phyloP scores from a whole-genome alignment of 2,888 invertebrate species.

The Andrena chrysosceles region DNA sequence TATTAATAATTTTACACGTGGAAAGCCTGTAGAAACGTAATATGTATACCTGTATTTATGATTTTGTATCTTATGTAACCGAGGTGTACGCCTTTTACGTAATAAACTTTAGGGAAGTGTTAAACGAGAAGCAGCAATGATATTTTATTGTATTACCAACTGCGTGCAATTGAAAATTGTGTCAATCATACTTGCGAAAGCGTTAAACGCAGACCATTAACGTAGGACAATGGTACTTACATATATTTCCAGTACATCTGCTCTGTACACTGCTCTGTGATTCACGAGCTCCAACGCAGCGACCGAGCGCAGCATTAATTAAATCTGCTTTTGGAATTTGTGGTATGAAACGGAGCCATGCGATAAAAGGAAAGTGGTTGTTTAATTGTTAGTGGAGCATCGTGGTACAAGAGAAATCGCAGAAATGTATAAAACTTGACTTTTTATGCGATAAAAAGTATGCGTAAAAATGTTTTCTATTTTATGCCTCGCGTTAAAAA shows the following conservation, averaged over 20 bases:
- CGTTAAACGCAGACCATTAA: constrained; percentile 27
- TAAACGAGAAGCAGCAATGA: not conserved
- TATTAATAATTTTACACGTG: constrained; percentile 13
- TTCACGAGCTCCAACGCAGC: constrained; percentile 6
- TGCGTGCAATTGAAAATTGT: constrained; percentile 11
- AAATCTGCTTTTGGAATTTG: not conserved
- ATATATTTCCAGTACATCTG: constrained; percentile 21
- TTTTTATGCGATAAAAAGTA: not conserved
- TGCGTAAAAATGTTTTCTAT: not conserved
- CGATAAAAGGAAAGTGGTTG: not conserved
- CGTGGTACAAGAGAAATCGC: not conserved
- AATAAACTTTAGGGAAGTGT: constrained; percentile 16
- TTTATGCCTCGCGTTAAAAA: not conserved
- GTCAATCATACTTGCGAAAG: constrained; percentile 25
- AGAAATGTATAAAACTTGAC: not conserved
- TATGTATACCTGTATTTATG: constrained; percentile 40
- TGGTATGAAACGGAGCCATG: not conserved
- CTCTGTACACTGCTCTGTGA: constrained; percentile 11
- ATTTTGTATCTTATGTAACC: constrained; percentile 33
- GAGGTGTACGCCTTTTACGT: constrained; percentile 16
- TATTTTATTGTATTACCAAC: constrained; percentile 21
- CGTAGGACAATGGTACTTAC: constrained; percentile 24
- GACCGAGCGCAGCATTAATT: constrained; percentile 16
- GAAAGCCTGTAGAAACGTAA: constrained; percentile 34
- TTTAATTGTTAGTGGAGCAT: not conserved